These are phyloP conservation scores for Drosophila aff. DNA, from an alignment of 1,140 invertebrate genomes.

Conservation along the genomic window DNA sequence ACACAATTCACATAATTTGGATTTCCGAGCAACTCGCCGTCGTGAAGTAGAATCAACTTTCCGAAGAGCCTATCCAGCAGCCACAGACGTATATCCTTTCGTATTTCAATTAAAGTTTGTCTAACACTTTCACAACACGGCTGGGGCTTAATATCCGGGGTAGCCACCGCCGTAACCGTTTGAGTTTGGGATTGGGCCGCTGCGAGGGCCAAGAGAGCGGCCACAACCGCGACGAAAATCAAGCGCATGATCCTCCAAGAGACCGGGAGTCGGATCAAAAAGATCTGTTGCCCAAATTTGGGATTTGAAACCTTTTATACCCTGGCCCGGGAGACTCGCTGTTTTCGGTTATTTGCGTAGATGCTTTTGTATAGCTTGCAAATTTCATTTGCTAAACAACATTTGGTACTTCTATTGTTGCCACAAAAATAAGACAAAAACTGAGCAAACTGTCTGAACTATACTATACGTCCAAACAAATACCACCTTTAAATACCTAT, in stretches of 20 bases:
- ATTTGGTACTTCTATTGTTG: constrained; percentile 67
- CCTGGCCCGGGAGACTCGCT: constrained; percentile 9
- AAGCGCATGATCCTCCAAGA: constrained; percentile 62
- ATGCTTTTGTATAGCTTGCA: constrained; percentile 70
- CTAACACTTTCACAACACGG: constrained; percentile 74
- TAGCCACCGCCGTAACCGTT: constrained; percentile 39
- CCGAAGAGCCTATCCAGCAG: constrained; percentile 68
- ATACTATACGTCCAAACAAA: constrained; percentile 41
- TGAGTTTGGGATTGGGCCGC: constrained; percentile 51
- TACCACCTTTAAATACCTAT: constrained; percentile 17
- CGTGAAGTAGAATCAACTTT: constrained; percentile 62
- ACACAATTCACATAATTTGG: constrained; percentile 50
- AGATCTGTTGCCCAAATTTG: constrained; percentile 55
- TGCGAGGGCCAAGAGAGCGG: constrained; percentile 49
- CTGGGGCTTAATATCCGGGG: constrained; percentile 24
- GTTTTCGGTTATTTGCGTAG: constrained; percentile 64
- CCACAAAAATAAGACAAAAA: constrained; percentile 30
- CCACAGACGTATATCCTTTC: constrained; percentile 72
- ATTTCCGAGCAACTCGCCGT: constrained; percentile 58
- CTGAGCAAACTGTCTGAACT: constrained; percentile 27
- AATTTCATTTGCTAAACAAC: constrained; percentile 68
- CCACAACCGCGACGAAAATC: constrained; percentile 57
- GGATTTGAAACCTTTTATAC: constrained; percentile 62
- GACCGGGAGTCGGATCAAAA: constrained; percentile 16
- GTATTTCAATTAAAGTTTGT: constrained; percentile 70